Evolutionary conservation across 2,113 vertebrate genomes (phyloP).

Genomic region (Acinonyx jubatus): DNA sequence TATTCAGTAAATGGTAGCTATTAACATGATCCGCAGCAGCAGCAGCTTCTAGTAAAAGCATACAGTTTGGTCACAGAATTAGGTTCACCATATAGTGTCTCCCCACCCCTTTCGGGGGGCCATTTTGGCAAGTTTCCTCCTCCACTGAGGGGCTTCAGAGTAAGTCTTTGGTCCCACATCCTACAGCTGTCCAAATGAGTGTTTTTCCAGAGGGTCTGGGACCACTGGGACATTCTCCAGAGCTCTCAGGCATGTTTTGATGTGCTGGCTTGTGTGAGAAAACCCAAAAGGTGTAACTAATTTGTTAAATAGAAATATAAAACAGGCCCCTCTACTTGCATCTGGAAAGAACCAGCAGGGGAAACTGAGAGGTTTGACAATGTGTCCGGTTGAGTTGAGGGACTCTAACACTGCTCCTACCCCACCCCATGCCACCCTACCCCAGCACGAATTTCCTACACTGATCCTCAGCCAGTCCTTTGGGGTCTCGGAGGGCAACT

Average conservation of each 20-base stretch:
- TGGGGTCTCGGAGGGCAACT: not conserved
- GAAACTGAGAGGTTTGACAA: not conserved
- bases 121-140: not conserved
- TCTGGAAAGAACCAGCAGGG: not conserved
- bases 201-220: slow-evolving; percentile 54
- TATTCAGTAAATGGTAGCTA: not conserved
- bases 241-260: slow-evolving; percentile 35
- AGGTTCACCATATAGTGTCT: not conserved
- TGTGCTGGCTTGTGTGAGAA: slow-evolving; percentile 20
- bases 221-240: slow-evolving; percentile 47
- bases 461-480: not conserved
- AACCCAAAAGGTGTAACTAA: slow-evolving; percentile 61
- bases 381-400: not conserved
- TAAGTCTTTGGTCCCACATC: not conserved
- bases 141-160: not conserved
- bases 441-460: not conserved
- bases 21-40: not conserved
- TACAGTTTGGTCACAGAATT: not conserved
- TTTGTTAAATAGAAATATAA: slow-evolving; percentile 68
- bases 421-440: too few species aligned
- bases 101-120: not conserved
- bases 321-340: not conserved
- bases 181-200: slow-evolving; percentile 11
- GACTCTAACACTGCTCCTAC: fast-evolving
- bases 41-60: not conserved